Base-by-base conservation (phyloP, 2,888 invertebrate genomes). In the Melipona bicolor region DNA sequence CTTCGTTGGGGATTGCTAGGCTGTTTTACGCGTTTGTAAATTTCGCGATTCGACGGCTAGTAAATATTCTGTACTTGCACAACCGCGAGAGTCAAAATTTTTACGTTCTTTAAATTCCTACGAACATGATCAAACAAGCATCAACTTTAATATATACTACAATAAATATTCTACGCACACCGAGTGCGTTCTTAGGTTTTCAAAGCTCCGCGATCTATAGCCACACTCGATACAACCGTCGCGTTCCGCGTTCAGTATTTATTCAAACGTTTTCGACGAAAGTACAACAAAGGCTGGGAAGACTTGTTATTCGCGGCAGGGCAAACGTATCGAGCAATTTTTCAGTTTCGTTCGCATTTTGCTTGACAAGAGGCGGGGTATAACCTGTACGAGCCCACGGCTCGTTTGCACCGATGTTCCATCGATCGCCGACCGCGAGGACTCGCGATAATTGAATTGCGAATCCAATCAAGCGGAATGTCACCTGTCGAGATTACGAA, bases 381-480 rank as follows among this genome's bases (percentile, higher is more conserved):
- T 19, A 52, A 19, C 24, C 43, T 11, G 43, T 11, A 9, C 9
- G 9, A 9, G 9, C 43, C 43, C 11, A 11, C 43, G 84, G 87
- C 87, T 84, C 87, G 87, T 87, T 89, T 89, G 88, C 88, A 87
- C 86, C 86, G 82, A 9, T 43, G 43, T 72, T 75, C 88, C 78
- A 88, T 89, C 88, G 88, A 88, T 86, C 84, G 79, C 17, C 75
- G 81, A 74, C 81, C 77, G 83, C 83, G 87, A 86, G 86, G 81
- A 87, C 84, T 83, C 79, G 76, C 83, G 88, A 88, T 89, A 89
- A 89, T 89, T 89, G 88, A 89, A 88, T 89, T 86, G 88, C 87
- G 88, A 87, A 89, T 89, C 88, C 88, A 89, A 89, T 89, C 88
- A 89, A 86, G 87, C 87, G 84, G 77, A 84, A 87, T 87, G 78